Evolutionary conservation across 2,113 vertebrate species (phyloP), one percentile per base, ranked within the genome.

Genomic region (Cheirogaleus medius): DNA sequence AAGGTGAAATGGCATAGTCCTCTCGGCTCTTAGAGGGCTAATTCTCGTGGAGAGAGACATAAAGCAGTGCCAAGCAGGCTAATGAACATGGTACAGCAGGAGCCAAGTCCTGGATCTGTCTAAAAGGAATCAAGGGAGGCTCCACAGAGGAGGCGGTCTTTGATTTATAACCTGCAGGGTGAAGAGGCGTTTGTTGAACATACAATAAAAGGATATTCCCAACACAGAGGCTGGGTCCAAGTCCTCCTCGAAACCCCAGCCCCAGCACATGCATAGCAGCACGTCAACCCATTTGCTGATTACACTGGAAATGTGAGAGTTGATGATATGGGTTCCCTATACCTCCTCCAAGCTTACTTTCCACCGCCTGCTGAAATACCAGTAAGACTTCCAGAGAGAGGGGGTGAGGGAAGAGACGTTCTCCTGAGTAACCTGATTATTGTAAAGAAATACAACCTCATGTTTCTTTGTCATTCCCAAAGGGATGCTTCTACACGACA

Each of bases 391-490:
- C 18, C 3, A 49, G 15, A 21, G 29, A 4, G 32, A 1, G 1
- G 17, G 6, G 25, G 3, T 13, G 2, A 56, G 20, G 9, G 42
- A 21, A 82, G 34, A 84, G 44, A 83, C 39, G 86, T 17, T 95
- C 80, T 88, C 93, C 74, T 23, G 4, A 56, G 44, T 91, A 83
- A 97, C 69, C 78, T 97, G 77, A 49, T 94, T 94, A 74, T 39
- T 87, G 14, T 64, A 94, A 81, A 93, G 83, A 95, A 93, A 87
- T 73, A 78, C 85, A 73, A 93, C n/a, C 13, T 84, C 39, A 3
- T 34, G 73, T 86, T 96, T 82, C 77, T 88, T 44, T 93, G 91
- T 97, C 82, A 91, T 82, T 78, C 95, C 93, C 95, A 12, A 97
- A 97, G 93, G 94, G 56, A 91, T 47, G 56, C 68, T 97, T 95